Evolutionary conservation across 2,888 invertebrate genomes (phyloP).

Genomic region (Drosophila anceps): DNA sequence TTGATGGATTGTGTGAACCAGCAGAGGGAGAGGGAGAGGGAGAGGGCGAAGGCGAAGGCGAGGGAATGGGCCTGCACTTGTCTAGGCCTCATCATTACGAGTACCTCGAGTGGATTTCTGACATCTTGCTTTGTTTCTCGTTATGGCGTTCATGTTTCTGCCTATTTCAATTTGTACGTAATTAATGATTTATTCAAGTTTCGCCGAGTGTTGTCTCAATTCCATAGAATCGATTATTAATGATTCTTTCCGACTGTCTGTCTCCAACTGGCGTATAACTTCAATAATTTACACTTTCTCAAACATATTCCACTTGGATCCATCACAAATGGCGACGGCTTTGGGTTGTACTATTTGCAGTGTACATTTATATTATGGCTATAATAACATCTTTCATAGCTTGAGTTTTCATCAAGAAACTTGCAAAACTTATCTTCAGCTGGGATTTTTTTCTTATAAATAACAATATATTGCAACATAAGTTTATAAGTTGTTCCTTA

Average conservation of each 20-base stretch:
- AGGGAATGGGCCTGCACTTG: constrained; percentile 55
- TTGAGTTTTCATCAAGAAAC: neutral
- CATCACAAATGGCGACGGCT: constrained; percentile 22
- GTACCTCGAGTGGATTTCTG: constrained; percentile 70
- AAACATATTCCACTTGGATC: neutral
- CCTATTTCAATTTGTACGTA: constrained; percentile 63
- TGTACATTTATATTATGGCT: neutral
- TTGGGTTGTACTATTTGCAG: neutral
- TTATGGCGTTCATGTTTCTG: constrained; percentile 39
- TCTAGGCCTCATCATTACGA: constrained; percentile 56
- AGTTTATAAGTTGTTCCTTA: too few relatives aligned
- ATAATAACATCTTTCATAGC: neutral
- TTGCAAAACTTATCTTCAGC: neutral
- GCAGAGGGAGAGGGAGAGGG: constrained; percentile 1
- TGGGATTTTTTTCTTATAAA: neutral
- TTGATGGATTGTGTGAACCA: constrained; percentile 80
- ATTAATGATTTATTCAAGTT: constrained; percentile 76
- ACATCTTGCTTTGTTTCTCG: constrained; percentile 74
- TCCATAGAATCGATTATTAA: constrained; percentile 71
- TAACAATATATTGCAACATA: neutral
- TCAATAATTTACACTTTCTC: constrained; percentile 6
- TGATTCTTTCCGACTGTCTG: constrained; percentile 41
- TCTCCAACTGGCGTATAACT: constrained; percentile 34
- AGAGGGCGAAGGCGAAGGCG: constrained; percentile 2
- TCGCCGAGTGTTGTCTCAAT: constrained; percentile 71